Evolutionary conservation across 2,888 invertebrate genomes (phyloP).

Genomic region (Epinotia nisella): DNA sequence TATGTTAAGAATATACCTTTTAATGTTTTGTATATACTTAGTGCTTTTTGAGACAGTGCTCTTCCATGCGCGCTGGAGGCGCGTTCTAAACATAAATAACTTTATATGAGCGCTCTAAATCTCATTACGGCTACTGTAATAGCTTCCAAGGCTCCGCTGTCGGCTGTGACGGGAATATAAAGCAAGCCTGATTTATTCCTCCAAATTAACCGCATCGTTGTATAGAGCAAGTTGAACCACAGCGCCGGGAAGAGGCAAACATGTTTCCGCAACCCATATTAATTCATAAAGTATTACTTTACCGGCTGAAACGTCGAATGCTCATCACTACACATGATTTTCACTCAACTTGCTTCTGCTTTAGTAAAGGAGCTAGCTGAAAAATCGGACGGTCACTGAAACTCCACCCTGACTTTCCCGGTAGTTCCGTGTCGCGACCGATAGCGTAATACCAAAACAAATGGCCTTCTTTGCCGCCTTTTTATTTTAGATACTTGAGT

Average conservation of each 20-base stretch:
- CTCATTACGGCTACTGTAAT: slow-evolving; percentile 80
- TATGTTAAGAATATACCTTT: slow-evolving; percentile 32
- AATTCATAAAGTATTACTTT: slow-evolving; percentile 45
- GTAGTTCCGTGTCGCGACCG: slow-evolving; percentile 61
- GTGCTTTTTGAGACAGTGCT: slow-evolving; percentile 51
- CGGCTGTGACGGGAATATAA: slow-evolving; percentile 80
- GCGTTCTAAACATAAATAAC: slow-evolving; percentile 78
- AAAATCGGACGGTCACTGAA: slow-evolving; percentile 64
- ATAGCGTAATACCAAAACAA: slow-evolving; percentile 80
- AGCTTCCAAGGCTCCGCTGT: slow-evolving; percentile 77
- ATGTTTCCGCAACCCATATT: slow-evolving; percentile 44
- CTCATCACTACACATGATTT: slow-evolving; percentile 57
- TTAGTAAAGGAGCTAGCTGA: slow-evolving; percentile 53
- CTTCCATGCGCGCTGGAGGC: slow-evolving; percentile 56
- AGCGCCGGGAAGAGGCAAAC: slow-evolving; percentile 48
- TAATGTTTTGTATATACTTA: slow-evolving; percentile 45
- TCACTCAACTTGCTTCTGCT: slow-evolving; percentile 54
- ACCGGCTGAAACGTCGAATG: slow-evolving; percentile 41
- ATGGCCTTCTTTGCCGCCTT: slow-evolving; percentile 72
- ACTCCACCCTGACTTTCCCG: slow-evolving; percentile 53
- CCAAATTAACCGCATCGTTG: slow-evolving; percentile 70
- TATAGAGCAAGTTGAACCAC: slow-evolving; percentile 55
- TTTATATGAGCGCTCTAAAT: slow-evolving; percentile 82
- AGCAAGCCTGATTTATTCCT: slow-evolving; percentile 76
- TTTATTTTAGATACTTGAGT: slow-evolving; percentile 73